Evolutionary conservation across 2,888 invertebrate species (phyloP).

Genomic region (Endomychus coccineus): DNA sequence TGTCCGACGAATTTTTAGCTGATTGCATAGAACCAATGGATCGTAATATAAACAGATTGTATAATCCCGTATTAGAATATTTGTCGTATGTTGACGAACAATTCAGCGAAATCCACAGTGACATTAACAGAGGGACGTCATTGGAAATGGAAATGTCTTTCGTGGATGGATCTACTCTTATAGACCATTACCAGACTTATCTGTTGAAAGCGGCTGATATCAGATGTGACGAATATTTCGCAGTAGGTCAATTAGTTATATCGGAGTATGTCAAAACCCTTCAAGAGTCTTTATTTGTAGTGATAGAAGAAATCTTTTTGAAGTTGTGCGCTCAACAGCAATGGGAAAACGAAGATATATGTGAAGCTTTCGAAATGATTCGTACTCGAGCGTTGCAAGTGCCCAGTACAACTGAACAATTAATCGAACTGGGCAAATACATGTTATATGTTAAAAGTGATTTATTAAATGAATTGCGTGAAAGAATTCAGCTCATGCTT

Average conservation of each 20-base stretch:
- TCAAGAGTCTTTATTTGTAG: conserved; percentile 50
- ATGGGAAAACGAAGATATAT: conserved; percentile 60
- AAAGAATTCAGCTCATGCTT: conserved; percentile 61
- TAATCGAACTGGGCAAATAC: conserved; percentile 66
- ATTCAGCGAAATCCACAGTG: conserved; percentile 49
- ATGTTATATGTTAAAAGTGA: conserved; percentile 71
- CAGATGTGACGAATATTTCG: conserved; percentile 61
- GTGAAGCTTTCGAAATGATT: conserved; percentile 64
- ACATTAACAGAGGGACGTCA: conserved; percentile 43
- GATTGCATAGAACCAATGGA: conserved; percentile 50
- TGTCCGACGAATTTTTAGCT: conserved; percentile 35
- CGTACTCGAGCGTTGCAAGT: conserved; percentile 60
- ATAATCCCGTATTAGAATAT: conserved; percentile 51
- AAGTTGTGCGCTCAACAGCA: conserved; percentile 59
- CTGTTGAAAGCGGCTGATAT: conserved; percentile 56
- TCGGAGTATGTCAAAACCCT: conserved; percentile 56
- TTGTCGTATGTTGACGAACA: conserved; percentile 47
- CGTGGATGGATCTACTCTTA: conserved; percentile 54
- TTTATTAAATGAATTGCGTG: conserved; percentile 60
- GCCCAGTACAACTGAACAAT: conserved; percentile 72
- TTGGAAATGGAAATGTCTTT: conserved; percentile 44
- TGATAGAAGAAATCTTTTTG: conserved; percentile 55
- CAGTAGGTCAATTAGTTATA: conserved; percentile 56
- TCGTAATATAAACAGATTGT: conserved; percentile 48
- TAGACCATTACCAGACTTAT: conserved; percentile 52